These are phyloP conservation scores for Pseudeuparius sepicola DNA, from an alignment of 2,888 invertebrate genomes.

Conservation along the genomic window DNA sequence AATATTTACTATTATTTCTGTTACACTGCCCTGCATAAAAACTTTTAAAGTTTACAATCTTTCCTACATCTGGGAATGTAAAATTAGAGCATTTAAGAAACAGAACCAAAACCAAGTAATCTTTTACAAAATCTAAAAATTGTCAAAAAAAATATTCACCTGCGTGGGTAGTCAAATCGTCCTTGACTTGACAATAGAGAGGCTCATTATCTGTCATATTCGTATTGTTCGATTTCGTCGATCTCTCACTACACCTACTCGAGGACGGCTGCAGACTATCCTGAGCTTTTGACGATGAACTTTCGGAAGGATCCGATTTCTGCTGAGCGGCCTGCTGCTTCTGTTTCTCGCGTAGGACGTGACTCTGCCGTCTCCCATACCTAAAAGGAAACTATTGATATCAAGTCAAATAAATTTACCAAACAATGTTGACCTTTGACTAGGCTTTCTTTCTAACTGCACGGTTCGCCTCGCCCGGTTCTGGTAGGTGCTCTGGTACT, in stretches of 20 bases:
- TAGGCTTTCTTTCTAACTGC: slow-evolving; percentile 92
- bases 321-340: slow-evolving; percentile 41
- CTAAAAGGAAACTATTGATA: slow-evolving; percentile 26
- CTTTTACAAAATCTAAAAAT: too few relatives aligned
- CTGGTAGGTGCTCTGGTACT: slow-evolving; percentile 91
- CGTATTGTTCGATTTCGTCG: slow-evolving; percentile 41
- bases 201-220: slow-evolving; percentile 36
- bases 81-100: too few relatives aligned
- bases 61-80: too few relatives aligned
- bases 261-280: slow-evolving; percentile 33
- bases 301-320: slow-evolving; percentile 28
- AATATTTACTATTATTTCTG: too few relatives aligned
- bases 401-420: slow-evolving; percentile 6
- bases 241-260: slow-evolving; percentile 47
- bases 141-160: too few relatives aligned
- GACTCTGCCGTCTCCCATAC: slow-evolving; percentile 87
- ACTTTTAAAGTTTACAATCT: too few relatives aligned
- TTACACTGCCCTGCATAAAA: too few relatives aligned
- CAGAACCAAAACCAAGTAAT: too few relatives aligned
- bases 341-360: slow-evolving; percentile 72
- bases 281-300: slow-evolving; percentile 10
- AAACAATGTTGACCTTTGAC: too few relatives aligned
- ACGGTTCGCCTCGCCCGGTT: slow-evolving; percentile 86
- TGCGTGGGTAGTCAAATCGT: slow-evolving; percentile 33
- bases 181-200: slow-evolving; percentile 34